Base-by-base conservation (phyloP, 2,888 invertebrate species). In the Furcula furcula region DNA sequence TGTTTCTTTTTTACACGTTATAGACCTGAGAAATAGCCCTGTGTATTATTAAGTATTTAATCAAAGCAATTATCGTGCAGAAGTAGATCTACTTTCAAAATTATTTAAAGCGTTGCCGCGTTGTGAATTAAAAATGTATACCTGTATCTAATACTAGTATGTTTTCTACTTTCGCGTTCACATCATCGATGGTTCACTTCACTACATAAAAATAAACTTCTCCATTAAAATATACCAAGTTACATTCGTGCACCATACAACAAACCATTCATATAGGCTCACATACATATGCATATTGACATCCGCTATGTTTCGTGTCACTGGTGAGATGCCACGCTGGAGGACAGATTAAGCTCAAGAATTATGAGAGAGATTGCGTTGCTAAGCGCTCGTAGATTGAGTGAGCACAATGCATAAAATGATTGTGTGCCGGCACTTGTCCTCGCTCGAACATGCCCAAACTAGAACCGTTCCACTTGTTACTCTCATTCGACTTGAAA, bases 401-500 rank as follows among this genome's bases (percentile, higher is more conserved):
- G 30, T 45, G 42, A 44, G 46, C 47, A 55, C 60, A 56, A 58
- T 52, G 57, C 53, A 56, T 55, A 55, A 55, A 55, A 55, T 51
- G 47, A 52, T 57, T 60, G 48, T 47, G 53, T 50, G 42, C 34
- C 37, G 29, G 53, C 44, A 42, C 47, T 48, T 41, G 51, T 47
- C 41, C 43, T 37, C 11, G 39, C 47, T 58, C 38, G 36, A 56
- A 43, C 44, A 48, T 42, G 52, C 48, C 54, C 30, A 29, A 43
- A 40, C 40, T 49, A 49, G 64, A 69, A 61, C 64, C 62, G 55
- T 49, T 53, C 68, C 54, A 69, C 65, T 76, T 71, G 66, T 60
- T 67, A 67, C 67, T 67, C 67, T 76, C 66, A 69, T 72, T 58
- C 47, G 62, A 53, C 56, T 71, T 52, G 64, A 71, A 81, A 79